Conservation (phyloP, 1,140 invertebrate genomes). For the Diorhabda elongata region DNA sequence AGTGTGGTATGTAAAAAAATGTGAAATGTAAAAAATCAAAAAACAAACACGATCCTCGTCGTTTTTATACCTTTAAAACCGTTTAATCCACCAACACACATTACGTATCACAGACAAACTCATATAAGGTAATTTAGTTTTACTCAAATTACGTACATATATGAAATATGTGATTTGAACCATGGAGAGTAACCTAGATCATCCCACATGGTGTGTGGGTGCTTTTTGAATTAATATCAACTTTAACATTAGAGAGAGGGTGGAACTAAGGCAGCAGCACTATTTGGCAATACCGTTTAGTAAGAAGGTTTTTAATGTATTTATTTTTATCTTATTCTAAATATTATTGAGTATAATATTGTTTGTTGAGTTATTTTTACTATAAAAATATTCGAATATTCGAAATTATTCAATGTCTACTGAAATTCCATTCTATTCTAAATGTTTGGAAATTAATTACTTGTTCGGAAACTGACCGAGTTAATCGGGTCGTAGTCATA, state of each 20-base stretch:
- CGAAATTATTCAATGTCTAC: no score
- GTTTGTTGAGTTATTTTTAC: no score
- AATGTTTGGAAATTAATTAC: no score
- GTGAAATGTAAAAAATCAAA: no score
- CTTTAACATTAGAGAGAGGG: conserved; percentile 19
- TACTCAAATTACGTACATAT: conserved; percentile 19
- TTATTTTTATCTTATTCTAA: no score
- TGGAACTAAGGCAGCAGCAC: conserved; percentile 5
- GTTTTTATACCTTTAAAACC: not conserved
- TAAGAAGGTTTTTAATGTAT: no score
- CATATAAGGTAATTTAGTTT: conserved; percentile 19
- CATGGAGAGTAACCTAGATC: conserved; percentile 25
- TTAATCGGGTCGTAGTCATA: no score
- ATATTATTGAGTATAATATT: no score
- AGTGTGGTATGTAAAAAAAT: no score
- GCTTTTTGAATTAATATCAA: conserved; percentile 15
- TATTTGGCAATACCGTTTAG: not conserved
- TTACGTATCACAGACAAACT: not conserved
- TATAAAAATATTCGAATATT: no score
- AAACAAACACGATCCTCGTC: not conserved
- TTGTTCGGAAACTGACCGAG: no score
- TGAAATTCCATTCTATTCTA: no score
- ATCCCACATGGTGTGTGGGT: conserved; percentile 22
- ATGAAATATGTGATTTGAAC: conserved; percentile 18
- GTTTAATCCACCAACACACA: not conserved